phyloP scores from a whole-genome alignment of 1,140 invertebrate species.

The Drosophila auraria region DNA sequence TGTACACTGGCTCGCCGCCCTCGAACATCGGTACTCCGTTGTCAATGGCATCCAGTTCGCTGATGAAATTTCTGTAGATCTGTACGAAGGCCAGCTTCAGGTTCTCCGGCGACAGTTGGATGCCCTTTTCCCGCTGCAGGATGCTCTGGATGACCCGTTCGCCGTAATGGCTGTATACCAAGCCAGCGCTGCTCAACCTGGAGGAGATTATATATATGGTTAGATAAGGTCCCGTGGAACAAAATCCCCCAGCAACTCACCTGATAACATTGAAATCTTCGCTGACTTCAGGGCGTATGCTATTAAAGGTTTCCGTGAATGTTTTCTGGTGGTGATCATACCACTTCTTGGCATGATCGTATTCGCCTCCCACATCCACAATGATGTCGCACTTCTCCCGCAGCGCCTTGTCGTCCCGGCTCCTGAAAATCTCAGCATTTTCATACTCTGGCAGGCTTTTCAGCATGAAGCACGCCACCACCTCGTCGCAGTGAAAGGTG shows the following conservation, averaged over 20 bases:
- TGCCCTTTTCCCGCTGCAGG: conserved; percentile 83
- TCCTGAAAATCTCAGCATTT: conserved; percentile 93
- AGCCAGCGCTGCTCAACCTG: conserved; percentile 97
- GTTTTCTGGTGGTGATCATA: conserved; percentile 98
- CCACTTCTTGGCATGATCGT: conserved; percentile 90
- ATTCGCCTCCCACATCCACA: conserved; percentile 97
- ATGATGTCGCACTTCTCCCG: conserved; percentile 95
- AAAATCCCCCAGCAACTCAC: conserved; percentile 57
- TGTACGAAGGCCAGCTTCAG: conserved; percentile 90
- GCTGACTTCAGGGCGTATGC: conserved; percentile 86
- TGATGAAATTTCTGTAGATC: conserved; percentile 95
- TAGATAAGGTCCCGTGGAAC: not conserved
- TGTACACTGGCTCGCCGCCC: conserved; percentile 92
- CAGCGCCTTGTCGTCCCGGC: conserved; percentile 87
- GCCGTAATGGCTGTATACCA: conserved; percentile 97
- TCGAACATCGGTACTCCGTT: conserved; percentile 93
- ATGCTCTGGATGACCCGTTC: conserved; percentile 90
- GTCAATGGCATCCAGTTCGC: conserved; percentile 98
- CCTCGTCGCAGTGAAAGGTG: conserved; percentile 98
- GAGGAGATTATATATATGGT: conserved; percentile 59
- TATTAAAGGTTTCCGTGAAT: conserved; percentile 87
- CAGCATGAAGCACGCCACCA: conserved; percentile 95
- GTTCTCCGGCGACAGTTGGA: conserved; percentile 85
- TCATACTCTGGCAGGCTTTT: conserved; percentile 92
- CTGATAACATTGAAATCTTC: conserved; percentile 86